These are phyloP conservation scores for Charanyca ferruginea DNA, from an alignment of 2,888 invertebrate genomes.

Conservation along the genomic window DNA sequence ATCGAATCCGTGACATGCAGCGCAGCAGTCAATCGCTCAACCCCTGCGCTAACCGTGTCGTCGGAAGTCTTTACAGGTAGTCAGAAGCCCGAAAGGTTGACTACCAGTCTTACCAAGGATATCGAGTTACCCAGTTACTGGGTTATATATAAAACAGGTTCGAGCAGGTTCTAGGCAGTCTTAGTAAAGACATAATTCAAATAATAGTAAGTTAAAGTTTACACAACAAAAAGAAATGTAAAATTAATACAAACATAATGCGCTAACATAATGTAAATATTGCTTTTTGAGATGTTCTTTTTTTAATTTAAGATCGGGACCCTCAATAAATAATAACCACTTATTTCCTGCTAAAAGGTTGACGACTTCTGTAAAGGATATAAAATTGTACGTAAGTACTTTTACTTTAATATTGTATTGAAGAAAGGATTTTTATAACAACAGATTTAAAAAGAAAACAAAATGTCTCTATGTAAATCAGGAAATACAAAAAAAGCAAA, in stretches of 20 bases:
- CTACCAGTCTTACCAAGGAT: no score
- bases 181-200: conserved; percentile 26
- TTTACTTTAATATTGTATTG: conserved; percentile 30
- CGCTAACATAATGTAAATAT: conserved; percentile 38
- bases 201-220: conserved; percentile 36
- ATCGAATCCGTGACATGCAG: no score
- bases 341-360: conserved; percentile 52
- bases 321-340: conserved; percentile 52
- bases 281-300: conserved; percentile 31
- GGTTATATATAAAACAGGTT: no score
- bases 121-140: no score
- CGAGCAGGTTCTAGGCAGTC: no score
- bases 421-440: conserved; percentile 1
- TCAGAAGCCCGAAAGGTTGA: no score
- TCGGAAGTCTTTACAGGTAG: no score
- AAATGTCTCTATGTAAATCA: not conserved
- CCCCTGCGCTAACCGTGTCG: no score
- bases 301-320: conserved; percentile 30
- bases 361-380: conserved; percentile 34
- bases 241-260: conserved; percentile 47
- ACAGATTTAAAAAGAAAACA: not conserved
- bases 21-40: no score
- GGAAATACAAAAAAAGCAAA: not conserved
- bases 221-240: conserved; percentile 41
- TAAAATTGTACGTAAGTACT: conserved; percentile 1